A percentile compares a stretch with the other conserved stretches of the same genome.
These are phyloP conservation scores for Austrofundulus limnaeus DNA, from an alignment of 2,113 vertebrate genomes.

Conservation along the genomic window DNA sequence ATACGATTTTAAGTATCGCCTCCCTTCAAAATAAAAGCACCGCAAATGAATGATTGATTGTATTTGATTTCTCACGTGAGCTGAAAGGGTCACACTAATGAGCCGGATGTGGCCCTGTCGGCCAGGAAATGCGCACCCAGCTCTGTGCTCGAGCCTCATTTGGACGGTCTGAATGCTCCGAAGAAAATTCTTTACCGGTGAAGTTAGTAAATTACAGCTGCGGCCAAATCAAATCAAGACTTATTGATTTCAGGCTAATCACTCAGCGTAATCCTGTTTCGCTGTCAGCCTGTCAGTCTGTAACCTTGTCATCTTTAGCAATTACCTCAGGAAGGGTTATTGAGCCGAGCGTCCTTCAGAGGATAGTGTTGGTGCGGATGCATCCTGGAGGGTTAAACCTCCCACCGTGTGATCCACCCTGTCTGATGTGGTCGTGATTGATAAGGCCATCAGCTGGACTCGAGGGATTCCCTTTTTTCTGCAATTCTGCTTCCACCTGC, in stretches of 20 bases:
- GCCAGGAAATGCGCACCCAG: no score
- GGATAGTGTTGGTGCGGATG: conserved; percentile 41
- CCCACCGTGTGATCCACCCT: conserved; percentile 53
- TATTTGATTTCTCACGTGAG: neutral
- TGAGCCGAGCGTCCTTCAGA: conserved; percentile 43
- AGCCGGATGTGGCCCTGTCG: no score
- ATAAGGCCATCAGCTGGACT: conserved; percentile 61
- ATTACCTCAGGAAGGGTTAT: conserved; percentile 51
- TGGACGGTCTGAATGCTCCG: neutral
- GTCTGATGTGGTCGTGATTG: conserved; percentile 64
- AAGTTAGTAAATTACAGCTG: conserved; percentile 30
- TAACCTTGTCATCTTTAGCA: conserved; percentile 46
- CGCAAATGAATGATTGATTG: no score
- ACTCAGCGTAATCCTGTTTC: conserved; percentile 68
- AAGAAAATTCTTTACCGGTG: conserved; percentile 16
- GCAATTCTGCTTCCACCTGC: conserved; percentile 48
- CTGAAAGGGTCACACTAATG: no score
- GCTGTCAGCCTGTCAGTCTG: conserved; percentile 48
- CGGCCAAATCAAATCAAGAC: conserved; percentile 50
- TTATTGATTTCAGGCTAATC: conserved; percentile 71
- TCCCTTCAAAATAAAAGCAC: no score
- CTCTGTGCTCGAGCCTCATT: neutral
- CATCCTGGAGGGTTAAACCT: conserved; percentile 58
- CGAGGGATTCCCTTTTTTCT: conserved; percentile 52
- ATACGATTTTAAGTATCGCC: no score